Base-by-base conservation (phyloP, 2,888 invertebrate genomes). In the Xylocampa areola region DNA sequence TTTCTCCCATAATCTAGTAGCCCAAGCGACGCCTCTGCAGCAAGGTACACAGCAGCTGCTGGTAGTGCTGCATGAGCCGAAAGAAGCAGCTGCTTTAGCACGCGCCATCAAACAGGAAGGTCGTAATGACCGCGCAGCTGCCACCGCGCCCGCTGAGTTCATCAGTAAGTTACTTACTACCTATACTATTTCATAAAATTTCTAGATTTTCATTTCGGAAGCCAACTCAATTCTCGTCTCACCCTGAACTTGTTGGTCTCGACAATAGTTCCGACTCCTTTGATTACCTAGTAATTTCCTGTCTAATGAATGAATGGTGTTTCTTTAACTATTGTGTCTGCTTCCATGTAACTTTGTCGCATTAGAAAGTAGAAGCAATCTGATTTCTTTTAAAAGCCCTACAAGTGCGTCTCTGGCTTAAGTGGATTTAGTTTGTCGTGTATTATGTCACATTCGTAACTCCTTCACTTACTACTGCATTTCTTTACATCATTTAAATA, bases 61-160 rank as follows among this genome's bases (percentile, higher is more conserved):
- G 25, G 94, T 95, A 60, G 94, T 94, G 19, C 84, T 94, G 2
- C 94, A 94, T 76, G 94, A 94, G 83, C 92, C 94, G 2, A 93
- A 94, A 82, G 89, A 94, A 71, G 89, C 94, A 55, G 86, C 93
- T 1, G 89, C 94, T 0, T 65, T 94, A 10, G 94, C 94, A 8
- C 90, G 95, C 30, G 94, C 94, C 61, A 91, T 94, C 76, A 95
- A 95, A 57, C 95, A 95, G 69, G 95, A 95, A 73, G 87, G 81
- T 5, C 84, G 94, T 2, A 84, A 86, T 49, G 94, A 95, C 32
- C 90, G 95, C n/a, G 81, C 87, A 47, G 75, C 72, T 1, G 66
- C 76, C 37, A 73, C 80, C 3, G 81, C 81, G 6, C 85, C 88
- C 2, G 88, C 91, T 0, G 93, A 94, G 71, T 93, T 88, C 40